Conservation (phyloP, 1,140 invertebrate species). For the Trichonephila clavata region DNA sequence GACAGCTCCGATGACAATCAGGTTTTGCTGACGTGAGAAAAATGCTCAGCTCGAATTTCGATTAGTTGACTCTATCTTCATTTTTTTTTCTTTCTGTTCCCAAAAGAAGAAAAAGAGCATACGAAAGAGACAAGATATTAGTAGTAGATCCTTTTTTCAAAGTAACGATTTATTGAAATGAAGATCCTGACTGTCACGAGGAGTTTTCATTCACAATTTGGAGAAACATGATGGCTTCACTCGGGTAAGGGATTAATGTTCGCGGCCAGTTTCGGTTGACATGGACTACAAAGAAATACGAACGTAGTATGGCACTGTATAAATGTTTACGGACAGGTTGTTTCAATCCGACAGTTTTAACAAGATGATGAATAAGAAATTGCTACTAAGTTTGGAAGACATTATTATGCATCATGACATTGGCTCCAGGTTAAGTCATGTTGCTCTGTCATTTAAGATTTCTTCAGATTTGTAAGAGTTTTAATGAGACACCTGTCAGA, state of each 20-base stretch:
- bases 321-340: not conserved
- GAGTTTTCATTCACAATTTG: conserved; percentile 25
- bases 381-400: not conserved
- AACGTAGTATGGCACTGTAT: not conserved
- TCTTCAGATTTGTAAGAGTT: too few species aligned
- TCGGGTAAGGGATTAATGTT: not conserved
- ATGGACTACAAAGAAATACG: not conserved
- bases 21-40: conserved; percentile 18
- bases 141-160: not conserved
- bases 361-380: not conserved
- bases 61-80: not conserved
- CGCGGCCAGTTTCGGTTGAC: not conserved
- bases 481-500: too few species aligned
- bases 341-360: not conserved
- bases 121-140: not conserved
- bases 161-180: not conserved
- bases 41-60: conserved; percentile 34
- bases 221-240: not conserved
- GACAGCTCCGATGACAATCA: not conserved
- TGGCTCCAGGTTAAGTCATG: not conserved
- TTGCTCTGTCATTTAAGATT: too few species aligned
- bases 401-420: not conserved
- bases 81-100: not conserved
- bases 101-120: not conserved
- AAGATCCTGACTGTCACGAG: not conserved